Base-by-base conservation (phyloP, 2,797 vertebrate species). In the Aplochiton taeniatus region DNA sequence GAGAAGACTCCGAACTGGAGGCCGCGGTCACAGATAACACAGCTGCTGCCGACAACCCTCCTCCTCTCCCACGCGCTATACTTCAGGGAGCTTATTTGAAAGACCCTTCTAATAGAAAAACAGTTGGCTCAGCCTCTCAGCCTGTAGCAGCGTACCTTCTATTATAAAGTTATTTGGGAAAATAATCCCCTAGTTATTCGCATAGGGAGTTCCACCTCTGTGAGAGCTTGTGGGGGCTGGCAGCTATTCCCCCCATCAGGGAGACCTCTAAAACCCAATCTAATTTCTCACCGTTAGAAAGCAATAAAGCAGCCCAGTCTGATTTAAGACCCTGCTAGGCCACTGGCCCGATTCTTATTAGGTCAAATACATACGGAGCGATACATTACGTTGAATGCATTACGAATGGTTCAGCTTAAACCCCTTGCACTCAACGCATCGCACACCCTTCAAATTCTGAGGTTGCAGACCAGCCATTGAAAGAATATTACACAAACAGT, bases 161-260 rank as follows among this genome's bases (percentile, higher is more conserved):
- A 85, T 86, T 90, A 31, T 31, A 81, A 85, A 80, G 66, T 59
- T 81, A 72, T 83, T 80, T 80, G 85, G 77, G 85, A 88, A 86
- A 85, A 72, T 82, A 85, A 87, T 86, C 82, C 72, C 62, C 69
- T 75, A 54, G 17, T 79, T 80, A 85, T 70, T 79, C 59, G 74
- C 74, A 75, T 67, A 66, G 78, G 69, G 63, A 75, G 60, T 77
- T 78, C 64, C 73, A 63, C 78, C 66, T 52, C 73, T 47, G 59
- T 46, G 62, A 75, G 67, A 69, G 72, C 74, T 79, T 62, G 11
- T 61, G 71, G 65, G 61, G 69, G 49, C 73, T 78, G 18, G 4
- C 60, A 77, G 49, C 75, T 80, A 80, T 82, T 82, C 82, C 79
- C 78, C 75, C 72, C 71, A 68, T 81, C 75, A 77, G 81, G 73